Evolutionary conservation across 2,113 vertebrate genomes (phyloP).

Genomic region (Vidua macroura): DNA sequence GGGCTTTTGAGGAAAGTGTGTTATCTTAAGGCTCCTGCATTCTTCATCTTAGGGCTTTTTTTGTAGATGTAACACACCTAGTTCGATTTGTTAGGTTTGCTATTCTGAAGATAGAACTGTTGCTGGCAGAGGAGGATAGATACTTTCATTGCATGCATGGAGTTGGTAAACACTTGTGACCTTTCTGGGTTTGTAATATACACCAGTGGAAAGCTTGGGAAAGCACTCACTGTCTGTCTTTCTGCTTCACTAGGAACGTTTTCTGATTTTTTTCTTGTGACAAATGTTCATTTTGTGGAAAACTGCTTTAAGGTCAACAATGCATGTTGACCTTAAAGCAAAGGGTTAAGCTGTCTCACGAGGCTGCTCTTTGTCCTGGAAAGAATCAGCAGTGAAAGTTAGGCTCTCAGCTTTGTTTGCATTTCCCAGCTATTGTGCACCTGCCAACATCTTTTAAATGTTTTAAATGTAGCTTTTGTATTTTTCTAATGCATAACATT

Average conservation of each 20-base stretch:
- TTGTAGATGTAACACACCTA: neutral
- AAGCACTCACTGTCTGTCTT: neutral
- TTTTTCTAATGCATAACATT: conserved; percentile 43
- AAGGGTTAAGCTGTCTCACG: neutral
- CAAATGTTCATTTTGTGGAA: neutral
- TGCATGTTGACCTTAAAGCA: neutral
- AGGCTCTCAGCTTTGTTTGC: conserved; percentile 2
- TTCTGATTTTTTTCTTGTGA: neutral
- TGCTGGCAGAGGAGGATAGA: neutral
- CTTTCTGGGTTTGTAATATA: neutral
- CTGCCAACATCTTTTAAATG: conserved; percentile 27
- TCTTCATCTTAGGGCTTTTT: fast-evolving
- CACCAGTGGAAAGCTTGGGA: neutral
- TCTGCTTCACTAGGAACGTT: neutral
- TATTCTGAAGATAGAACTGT: neutral
- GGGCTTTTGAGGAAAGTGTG: neutral
- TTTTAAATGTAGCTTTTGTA: conserved; percentile 30
- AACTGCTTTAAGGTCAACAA: neutral
- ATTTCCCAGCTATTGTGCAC: neutral
- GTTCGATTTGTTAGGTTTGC: neutral
- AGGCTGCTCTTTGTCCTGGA: conserved; percentile 1
- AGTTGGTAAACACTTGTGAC: neutral
- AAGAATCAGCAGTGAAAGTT: conserved; percentile 14
- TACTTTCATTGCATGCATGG: neutral
- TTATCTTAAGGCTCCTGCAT: neutral